Base-by-base conservation (phyloP, 1,140 invertebrate species). In the Asobara japonica region DNA sequence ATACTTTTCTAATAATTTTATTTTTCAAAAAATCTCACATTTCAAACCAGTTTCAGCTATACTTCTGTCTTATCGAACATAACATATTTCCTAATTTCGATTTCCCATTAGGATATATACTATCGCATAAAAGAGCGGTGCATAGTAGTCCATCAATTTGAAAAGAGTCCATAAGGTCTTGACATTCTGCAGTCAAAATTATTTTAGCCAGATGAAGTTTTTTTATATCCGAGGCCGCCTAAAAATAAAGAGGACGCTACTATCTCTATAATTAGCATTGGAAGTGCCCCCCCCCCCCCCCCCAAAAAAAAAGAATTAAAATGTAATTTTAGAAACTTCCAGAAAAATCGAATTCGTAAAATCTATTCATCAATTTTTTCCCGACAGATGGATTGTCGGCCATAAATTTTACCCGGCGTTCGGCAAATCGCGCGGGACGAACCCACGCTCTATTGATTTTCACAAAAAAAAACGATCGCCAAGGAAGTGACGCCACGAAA, bases 381-480 rank as follows among this genome's bases (percentile, higher is more conserved):
- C n/a, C n/a, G n/a, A n/a, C n/a, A n/a, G n/a, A n/a, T n/a, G n/a
- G n/a, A n/a, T n/a, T n/a, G n/a, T n/a, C n/a, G n/a, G n/a, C n/a
- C n/a, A 41, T 13, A 16, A 16, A 16, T 18, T 16, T 45, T 7
- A 16, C 41, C 41, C n/a, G 13, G n/a, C 36, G 10, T 18, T 45
- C 18, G 51, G 13, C 8, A 56, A 75, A 72, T 30, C 45, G 69
- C 74, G 74, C 69, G 74, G 56, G 69, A 75, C 67, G 64, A 65
- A 66, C 31, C 69, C 70, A 75, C 74, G 74, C 74, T 75, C 64
- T 75, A 75, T 75, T 72, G 74, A 75, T 75, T 72, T 75, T 56
- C 66, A 65, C 11, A 3, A 11, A 29, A 33, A 38, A 48, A 18
- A n/a, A 30, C n/a, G 4, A 62, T 27, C 0, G 27, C 27, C 1